A percentile compares a stretch with the other conserved stretches of the same genome.
Conservation (phyloP, 2,113 vertebrate genomes). For the Rhizomys pruinosus region DNA sequence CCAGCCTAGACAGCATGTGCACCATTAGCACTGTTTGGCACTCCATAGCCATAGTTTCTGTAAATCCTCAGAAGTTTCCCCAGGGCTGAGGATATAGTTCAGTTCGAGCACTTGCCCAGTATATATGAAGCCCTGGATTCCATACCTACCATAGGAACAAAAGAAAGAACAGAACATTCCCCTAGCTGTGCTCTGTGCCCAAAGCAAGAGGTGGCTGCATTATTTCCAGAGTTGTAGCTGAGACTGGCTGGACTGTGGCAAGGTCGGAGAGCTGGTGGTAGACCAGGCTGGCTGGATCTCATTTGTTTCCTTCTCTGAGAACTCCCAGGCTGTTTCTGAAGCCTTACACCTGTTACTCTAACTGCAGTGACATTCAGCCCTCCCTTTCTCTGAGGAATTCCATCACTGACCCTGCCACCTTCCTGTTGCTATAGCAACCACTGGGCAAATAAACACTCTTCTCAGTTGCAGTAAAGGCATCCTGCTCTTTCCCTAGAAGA, state of each 20-base stretch:
- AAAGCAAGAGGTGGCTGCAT: not conserved
- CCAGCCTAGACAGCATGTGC: not conserved
- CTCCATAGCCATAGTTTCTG: not conserved
- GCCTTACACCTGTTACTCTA: constrained; percentile 51
- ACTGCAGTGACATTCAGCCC: constrained; percentile 22
- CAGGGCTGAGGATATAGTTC: not conserved
- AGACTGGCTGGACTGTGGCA: not conserved
- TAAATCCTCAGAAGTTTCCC: not conserved
- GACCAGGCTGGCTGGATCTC: not conserved
- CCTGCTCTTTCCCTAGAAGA: constrained; percentile 44
- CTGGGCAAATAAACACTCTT: constrained; percentile 45
- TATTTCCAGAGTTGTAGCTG: not conserved
- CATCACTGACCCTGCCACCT: constrained; percentile 57
- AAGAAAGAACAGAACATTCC: not conserved
- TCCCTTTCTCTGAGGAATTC: constrained; percentile 70
- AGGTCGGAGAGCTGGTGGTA: not conserved
- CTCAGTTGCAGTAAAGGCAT: not conserved
- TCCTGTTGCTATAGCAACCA: constrained; percentile 64
- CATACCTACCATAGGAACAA: not conserved
- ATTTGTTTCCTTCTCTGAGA: not conserved
- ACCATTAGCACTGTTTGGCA: not conserved
- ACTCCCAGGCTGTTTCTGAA: not conserved
- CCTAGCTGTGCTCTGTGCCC: not conserved
- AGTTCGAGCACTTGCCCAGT: not conserved
- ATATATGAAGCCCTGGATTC: not conserved